Percentiles rank a stretch among this genome's conserved stretches.
Evolutionary conservation across 2,888 invertebrate genomes (phyloP).

Genomic region (Drosophila paracracens): DNA sequence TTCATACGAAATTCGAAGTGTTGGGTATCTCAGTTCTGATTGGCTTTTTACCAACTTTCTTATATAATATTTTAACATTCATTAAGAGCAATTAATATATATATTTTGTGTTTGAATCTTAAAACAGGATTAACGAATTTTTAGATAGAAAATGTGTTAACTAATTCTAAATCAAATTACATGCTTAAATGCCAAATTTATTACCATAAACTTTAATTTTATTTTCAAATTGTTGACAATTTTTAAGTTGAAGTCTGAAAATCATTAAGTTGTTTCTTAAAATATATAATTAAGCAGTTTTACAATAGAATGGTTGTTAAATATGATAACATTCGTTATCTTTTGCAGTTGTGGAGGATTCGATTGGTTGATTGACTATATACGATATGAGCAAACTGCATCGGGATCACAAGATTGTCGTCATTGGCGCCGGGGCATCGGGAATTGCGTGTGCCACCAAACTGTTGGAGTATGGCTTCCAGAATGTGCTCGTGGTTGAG

Average conservation of each 20-base stretch:
- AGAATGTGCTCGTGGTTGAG: conserved; percentile 87
- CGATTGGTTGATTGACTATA: background rate
- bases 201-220: background rate
- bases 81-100: background rate
- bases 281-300: background rate
- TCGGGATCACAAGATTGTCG: conserved; percentile 78
- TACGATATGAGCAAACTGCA: conserved; percentile 58
- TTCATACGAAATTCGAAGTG: conserved; percentile 12
- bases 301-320: background rate
- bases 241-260: background rate
- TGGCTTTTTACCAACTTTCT: background rate
- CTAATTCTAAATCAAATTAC: background rate
- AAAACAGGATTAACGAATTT: background rate
- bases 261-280: background rate
- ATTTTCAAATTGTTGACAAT: background rate
- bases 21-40: background rate
- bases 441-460: conserved; percentile 85
- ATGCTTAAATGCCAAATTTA: background rate
- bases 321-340: background rate
- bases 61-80: background rate
- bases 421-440: conserved; percentile 85
- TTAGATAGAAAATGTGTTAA: background rate
- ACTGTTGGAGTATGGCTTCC: conserved; percentile 85
- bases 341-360: conserved; percentile 23
- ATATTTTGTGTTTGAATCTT: too few species aligned